Conservation (phyloP, 2,888 invertebrate species). For the Sabatieria punctata region DNA sequence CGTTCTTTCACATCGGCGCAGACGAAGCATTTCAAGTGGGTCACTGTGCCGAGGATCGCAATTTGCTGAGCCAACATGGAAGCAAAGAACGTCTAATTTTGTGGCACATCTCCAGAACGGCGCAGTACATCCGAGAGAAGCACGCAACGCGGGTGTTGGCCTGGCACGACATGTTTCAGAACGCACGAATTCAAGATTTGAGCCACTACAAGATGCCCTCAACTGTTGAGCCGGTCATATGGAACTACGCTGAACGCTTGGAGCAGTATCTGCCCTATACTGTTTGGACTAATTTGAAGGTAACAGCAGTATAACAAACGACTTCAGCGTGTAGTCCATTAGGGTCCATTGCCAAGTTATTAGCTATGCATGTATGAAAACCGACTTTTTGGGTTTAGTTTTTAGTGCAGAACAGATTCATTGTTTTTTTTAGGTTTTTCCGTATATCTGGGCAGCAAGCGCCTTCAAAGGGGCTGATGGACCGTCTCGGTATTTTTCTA, state of each 20-base stretch:
- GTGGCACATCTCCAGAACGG: constrained; percentile 7
- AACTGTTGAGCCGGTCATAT: constrained; percentile 11
- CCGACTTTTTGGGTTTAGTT: background rate
- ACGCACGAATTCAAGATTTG: background rate
- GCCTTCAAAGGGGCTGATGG: constrained; percentile 46
- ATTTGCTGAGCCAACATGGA: background rate
- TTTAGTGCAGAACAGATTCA: background rate
- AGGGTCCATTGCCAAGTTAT: too few species aligned
- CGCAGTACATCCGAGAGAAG: background rate
- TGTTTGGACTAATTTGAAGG: too few species aligned
- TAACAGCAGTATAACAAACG: too few species aligned
- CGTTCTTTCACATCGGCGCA: constrained; percentile 4
- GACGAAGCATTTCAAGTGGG: constrained; percentile 9
- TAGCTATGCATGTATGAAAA: too few species aligned
- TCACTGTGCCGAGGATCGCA: background rate
- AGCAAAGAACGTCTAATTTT: constrained; percentile 6
- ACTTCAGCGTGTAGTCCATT: too few species aligned
- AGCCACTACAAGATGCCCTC: background rate
- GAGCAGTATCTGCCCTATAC: constrained; percentile 8
- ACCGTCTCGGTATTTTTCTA: constrained; percentile 35
- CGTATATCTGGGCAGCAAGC: constrained; percentile 50
- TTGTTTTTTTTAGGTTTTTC: constrained; percentile 42
- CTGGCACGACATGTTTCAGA: constrained; percentile 11
- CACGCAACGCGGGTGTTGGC: constrained; percentile 3
- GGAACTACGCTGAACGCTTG: constrained; percentile 9